Base-by-base conservation (phyloP, 2,113 vertebrate genomes). In the Penelope pileata region DNA sequence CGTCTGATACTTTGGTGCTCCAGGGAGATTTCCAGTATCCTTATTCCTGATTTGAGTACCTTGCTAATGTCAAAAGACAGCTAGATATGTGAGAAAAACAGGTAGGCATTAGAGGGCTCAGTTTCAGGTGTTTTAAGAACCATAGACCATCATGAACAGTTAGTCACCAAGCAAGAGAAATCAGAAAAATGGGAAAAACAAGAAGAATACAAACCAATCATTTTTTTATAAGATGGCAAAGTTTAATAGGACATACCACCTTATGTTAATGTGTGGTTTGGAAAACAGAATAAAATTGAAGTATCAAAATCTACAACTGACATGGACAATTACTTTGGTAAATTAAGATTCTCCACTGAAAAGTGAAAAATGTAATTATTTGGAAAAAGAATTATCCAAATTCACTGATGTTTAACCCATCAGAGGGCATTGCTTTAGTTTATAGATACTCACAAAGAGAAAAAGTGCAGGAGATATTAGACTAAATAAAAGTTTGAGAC, bases 81-180 rank as follows among this genome's bases (percentile, higher is more conserved):
- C 4, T 19, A 66, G 19, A 13, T 43, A 6, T 22, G 22, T 0
- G 3, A 77, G 43, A 51, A 83, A 73, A 47, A 6, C 9, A 48
- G 22, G 6, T 3, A 66, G 9, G 9, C 9, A 4, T 38, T 27
- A 29, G 9, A 27, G 32, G 8, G 29, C 19, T 81, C 1, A 0
- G 5, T 59, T 84, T 67, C 30, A 59, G 12, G 10, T 45, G 10
- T 8, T 40, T 83, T 66, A 63, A 78, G 53, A 23, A 42, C 91
- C 56, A 70, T 42, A 76, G 40, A 27, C 22, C 29, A 43, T 63
- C 7, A 38, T 63, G 38, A 78, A 80, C 88, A 42, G 14, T 72
- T 40, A 50, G 19, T 59, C 40, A 77, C 22, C 24, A 73, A 76
- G 22, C 4, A 26, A 67, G 42, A 81, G 40, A 45, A 38, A 58